phyloP scores from a whole-genome alignment of 2,797 vertebrate genomes.

The Melanotaenia boesemani region DNA sequence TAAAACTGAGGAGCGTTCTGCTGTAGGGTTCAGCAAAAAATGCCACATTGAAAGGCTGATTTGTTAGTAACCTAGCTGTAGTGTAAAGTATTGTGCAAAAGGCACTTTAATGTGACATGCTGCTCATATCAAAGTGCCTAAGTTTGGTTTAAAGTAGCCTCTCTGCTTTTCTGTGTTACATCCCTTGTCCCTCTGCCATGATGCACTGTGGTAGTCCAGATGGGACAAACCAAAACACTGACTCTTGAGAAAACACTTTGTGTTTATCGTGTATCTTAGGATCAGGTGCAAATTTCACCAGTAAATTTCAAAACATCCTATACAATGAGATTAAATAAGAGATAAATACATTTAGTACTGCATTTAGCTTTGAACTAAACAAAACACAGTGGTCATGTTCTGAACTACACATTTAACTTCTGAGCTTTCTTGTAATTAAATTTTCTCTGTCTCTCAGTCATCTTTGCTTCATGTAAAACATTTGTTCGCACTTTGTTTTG shows the following conservation, averaged over 20 bases:
- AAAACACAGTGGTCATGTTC: background rate
- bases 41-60: too few relatives aligned
- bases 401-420: background rate
- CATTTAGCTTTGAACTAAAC: background rate
- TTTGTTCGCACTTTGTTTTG: constrained; percentile 10
- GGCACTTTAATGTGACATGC: too few relatives aligned
- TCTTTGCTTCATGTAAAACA: constrained; percentile 10
- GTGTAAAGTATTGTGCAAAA: too few relatives aligned
- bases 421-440: background rate
- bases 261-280: too few relatives aligned
- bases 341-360: background rate
- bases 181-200: too few relatives aligned
- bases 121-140: too few relatives aligned
- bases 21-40: too few relatives aligned
- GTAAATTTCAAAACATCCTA: background rate
- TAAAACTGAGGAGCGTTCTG: too few relatives aligned
- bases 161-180: too few relatives aligned
- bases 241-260: background rate
- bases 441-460: background rate
- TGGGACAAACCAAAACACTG: background rate
- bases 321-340: background rate
- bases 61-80: too few relatives aligned
- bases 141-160: too few relatives aligned
- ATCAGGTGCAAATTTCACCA: background rate
- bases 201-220: background rate